A percentile compares a stretch with the other conserved stretches of the same genome.
phyloP scores from a whole-genome alignment of 2,888 invertebrate species.

The Mellilla xanthometata region DNA sequence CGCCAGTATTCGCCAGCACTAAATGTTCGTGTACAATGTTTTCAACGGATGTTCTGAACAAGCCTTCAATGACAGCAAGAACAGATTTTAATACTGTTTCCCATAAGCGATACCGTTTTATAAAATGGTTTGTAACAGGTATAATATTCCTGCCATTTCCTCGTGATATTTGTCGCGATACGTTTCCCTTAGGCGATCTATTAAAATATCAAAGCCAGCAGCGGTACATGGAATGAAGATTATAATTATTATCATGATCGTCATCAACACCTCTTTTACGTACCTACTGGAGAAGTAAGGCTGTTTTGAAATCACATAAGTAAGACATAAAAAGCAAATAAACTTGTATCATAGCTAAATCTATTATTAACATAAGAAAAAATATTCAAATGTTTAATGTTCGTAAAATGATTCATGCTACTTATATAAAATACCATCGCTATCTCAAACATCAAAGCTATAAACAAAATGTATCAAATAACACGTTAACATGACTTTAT shows the following conservation, averaged over 20 bases:
- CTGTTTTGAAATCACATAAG: too few relatives aligned
- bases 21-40: constrained; percentile 30
- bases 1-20: constrained; percentile 30
- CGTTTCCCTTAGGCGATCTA: constrained; percentile 29
- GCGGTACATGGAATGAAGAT: constrained; percentile 28
- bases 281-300: too few relatives aligned
- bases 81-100: constrained; percentile 19
- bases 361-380: too few relatives aligned
- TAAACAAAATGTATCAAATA: constrained; percentile 9
- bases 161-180: constrained; percentile 30
- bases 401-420: too few relatives aligned
- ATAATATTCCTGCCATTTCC: constrained; percentile 30
- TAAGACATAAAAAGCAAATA: too few relatives aligned
- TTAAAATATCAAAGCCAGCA: constrained; percentile 33
- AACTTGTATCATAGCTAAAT: too few relatives aligned
- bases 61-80: constrained; percentile 2
- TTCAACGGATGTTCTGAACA: constrained; percentile 22
- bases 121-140: constrained; percentile 25
- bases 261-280: not conserved
- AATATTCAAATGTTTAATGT: too few relatives aligned
- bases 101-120: constrained; percentile 21
- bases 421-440: too few relatives aligned
- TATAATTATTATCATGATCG: constrained; percentile 21
- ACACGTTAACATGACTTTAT: constrained; percentile 25
- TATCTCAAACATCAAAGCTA: not conserved